Base-by-base conservation (phyloP, 1,140 invertebrate genomes). In the Scaptodrosophila lebanonensis region DNA sequence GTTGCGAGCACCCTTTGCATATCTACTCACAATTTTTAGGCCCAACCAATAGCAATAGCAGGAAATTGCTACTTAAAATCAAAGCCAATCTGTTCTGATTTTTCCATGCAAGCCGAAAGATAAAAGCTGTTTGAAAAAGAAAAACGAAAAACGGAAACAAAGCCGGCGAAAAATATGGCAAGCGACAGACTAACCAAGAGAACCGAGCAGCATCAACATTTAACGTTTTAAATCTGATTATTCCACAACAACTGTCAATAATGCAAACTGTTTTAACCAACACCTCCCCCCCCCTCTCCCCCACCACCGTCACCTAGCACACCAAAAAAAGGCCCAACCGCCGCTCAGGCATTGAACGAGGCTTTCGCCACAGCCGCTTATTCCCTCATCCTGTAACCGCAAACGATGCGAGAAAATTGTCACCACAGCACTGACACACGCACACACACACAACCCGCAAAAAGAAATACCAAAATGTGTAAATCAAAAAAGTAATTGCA, bases 221-320 rank as follows among this genome's bases (percentile, higher is more conserved):
- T 77, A 77, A 77, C 75, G 69, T 79, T 79, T 82, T 73, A 82
- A 79, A 82, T 79, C 75, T 69, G 73, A 79, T 79, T 79, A 79
- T 79, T 79, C 75, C 73, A 73, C 75, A 82, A 82, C 73, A 79
- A 79, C 73, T 79, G 73, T 79, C 73, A 79, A 79, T 79, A 82
- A 79, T 73, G 68, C 75, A 66, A 69, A 69, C 42, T 58, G 61
- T 36, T 64, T 38, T 52, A n/a, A 12, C 25, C 12, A 29, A 17
- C 11, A 8, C 27, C 43, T 32, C 12, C 39, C 29, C 30, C 20
- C 18, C n/a, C 25, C 38, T 30, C 7, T 15, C 4, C 18, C 11
- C 42, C 39, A 35, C 18, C 18, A 22, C 17, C n/a, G 17, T 12
- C n/a, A n/a, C n/a, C n/a, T n/a, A n/a, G n/a, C n/a, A n/a, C n/a